phyloP scores from a whole-genome alignment of 2,888 invertebrate species.

The Microctonus brassicae region DNA sequence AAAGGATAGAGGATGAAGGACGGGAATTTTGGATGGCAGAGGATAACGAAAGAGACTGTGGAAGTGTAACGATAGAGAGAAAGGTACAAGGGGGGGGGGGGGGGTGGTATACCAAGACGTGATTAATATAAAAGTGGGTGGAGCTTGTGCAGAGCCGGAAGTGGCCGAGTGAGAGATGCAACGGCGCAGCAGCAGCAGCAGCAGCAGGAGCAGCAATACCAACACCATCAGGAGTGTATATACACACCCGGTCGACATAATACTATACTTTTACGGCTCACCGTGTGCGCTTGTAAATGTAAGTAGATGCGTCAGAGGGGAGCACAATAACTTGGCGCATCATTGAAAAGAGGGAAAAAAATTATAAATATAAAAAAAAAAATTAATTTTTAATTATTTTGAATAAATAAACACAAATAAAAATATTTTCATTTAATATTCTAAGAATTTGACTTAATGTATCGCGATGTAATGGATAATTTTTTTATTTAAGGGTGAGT shows the following conservation, averaged over 20 bases:
- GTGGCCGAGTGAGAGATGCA: conserved; percentile 67
- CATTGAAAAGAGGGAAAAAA: not conserved
- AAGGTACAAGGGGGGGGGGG: conserved; percentile 50
- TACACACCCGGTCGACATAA: conserved; percentile 15
- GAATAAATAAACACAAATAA: not conserved
- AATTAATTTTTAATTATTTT: too few relatives aligned
- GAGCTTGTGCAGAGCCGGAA: conserved; percentile 64
- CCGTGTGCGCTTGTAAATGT: conserved; percentile 3
- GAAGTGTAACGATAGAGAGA: conserved; percentile 1
- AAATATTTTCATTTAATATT: not conserved
- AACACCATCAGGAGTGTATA: not conserved
- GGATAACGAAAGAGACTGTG: not conserved
- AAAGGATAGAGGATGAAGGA: conserved; percentile 49
- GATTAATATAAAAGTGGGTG: conserved; percentile 70
- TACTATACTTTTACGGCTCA: conserved; percentile 5
- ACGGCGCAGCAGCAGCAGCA: conserved; percentile 35
- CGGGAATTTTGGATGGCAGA: conserved; percentile 11
- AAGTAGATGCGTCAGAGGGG: conserved; percentile 46
- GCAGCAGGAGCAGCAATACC: not conserved
- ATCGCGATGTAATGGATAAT: not conserved
- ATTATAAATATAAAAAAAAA: too few relatives aligned
- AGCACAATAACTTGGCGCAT: conserved; percentile 29
- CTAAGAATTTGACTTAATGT: too few relatives aligned
- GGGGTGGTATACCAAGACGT: conserved; percentile 65
- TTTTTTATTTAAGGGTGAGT: not conserved